These are phyloP conservation scores for Triplophysa siluroides DNA, from an alignment of 2,113 vertebrate genomes.

Conservation along the genomic window DNA sequence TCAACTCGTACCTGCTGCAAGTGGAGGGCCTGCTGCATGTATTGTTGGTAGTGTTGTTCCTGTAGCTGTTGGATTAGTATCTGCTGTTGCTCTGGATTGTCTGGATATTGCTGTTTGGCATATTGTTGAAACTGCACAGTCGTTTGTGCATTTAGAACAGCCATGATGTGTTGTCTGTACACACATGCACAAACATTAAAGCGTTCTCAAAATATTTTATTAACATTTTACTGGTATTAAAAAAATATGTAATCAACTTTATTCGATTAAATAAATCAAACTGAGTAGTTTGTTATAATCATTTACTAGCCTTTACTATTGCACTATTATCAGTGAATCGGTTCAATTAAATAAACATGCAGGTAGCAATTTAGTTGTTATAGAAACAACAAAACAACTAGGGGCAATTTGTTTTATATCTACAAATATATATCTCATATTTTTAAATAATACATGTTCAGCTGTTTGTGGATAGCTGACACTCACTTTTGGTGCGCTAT, in stretches of 20 bases:
- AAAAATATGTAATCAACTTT: too few relatives aligned
- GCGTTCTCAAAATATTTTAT: background rate
- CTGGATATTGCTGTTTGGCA: constrained; percentile 90
- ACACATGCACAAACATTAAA: constrained; percentile 29
- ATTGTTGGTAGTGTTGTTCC: constrained; percentile 97
- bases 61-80: constrained; percentile 93
- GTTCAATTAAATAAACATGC: too few relatives aligned
- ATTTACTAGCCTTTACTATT: too few relatives aligned
- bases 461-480: background rate
- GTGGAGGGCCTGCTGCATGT: constrained; percentile 94
- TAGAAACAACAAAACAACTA: too few relatives aligned
- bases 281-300: too few relatives aligned
- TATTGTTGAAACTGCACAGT: constrained; percentile 97
- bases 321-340: too few relatives aligned
- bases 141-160: constrained; percentile 92
- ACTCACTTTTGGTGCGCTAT: constrained; percentile 92
- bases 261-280: too few relatives aligned
- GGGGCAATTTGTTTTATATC: too few relatives aligned
- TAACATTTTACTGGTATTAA: too few relatives aligned
- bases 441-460: background rate
- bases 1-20: constrained; percentile 85
- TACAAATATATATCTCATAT: background rate
- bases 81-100: constrained; percentile 92
- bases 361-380: too few relatives aligned
- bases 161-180: constrained; percentile 94